phyloP scores from a whole-genome alignment of 1,140 invertebrate genomes.

The Neodiprion pinetum region DNA sequence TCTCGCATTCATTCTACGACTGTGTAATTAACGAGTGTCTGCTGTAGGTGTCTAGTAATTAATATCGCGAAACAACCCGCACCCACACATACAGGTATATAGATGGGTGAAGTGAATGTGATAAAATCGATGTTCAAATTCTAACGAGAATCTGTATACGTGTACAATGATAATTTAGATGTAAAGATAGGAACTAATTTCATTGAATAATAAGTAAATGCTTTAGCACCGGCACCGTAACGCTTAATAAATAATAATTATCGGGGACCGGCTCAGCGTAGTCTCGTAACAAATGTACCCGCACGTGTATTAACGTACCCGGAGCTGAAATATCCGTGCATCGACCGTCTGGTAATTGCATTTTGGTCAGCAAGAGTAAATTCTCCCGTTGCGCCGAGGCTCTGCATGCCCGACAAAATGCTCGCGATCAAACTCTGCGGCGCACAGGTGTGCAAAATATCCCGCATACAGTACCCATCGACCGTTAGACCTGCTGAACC shows the following conservation, averaged over 20 bases:
- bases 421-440: neutral
- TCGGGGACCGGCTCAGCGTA: slow-evolving; percentile 1
- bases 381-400: neutral
- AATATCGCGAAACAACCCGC: neutral
- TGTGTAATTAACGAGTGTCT: neutral
- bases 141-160: no score
- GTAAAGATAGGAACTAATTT: no score
- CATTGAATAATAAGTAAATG: no score
- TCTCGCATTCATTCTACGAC: neutral
- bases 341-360: slow-evolving; percentile 5
- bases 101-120: no score
- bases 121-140: no score
- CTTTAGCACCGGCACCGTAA: neutral
- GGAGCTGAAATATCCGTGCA: neutral
- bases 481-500: no score
- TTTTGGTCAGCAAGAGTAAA: slow-evolving; percentile 7
- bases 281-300: neutral
- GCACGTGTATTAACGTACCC: neutral
- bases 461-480: neutral
- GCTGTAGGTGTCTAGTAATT: neutral
- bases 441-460: slow-evolving; percentile 1
- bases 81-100: neutral
- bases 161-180: no score
- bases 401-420: neutral
- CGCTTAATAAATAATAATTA: slow-evolving; percentile 2